These are phyloP conservation scores for Isoperla grammatica DNA, from an alignment of 2,888 invertebrate species.

Conservation along the genomic window DNA sequence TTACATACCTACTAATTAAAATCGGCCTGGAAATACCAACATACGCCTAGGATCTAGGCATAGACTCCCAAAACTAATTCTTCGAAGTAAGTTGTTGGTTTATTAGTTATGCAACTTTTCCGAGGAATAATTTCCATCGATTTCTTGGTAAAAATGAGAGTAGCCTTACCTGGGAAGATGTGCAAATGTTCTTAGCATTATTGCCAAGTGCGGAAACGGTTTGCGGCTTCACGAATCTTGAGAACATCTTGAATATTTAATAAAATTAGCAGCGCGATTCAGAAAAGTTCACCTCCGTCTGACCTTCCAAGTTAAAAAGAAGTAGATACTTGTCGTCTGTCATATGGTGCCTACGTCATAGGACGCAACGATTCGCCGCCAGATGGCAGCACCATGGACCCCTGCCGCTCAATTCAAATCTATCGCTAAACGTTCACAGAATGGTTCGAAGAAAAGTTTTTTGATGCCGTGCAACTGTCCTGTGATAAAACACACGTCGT, in stretches of 20 bases:
- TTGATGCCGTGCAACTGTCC: too few relatives aligned
- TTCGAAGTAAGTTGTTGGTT: too few relatives aligned
- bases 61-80: too few relatives aligned
- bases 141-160: not conserved
- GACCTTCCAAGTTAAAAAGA: constrained; percentile 11
- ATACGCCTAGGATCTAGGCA: too few relatives aligned
- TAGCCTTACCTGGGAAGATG: constrained; percentile 34
- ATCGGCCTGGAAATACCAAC: too few relatives aligned
- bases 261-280: constrained; percentile 3
- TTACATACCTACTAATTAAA: too few relatives aligned
- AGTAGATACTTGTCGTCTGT: not conserved
- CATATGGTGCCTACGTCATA: constrained; percentile 5
- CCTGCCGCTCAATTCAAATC: too few relatives aligned
- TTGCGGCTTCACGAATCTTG: constrained; percentile 53
- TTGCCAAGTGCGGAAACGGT: constrained; percentile 45
- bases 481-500: too few relatives aligned
- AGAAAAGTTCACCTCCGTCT: constrained; percentile 9
- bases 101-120: too few relatives aligned
- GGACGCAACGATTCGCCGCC: not conserved
- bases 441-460: too few relatives aligned
- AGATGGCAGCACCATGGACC: not conserved
- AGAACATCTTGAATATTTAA: constrained; percentile 50
- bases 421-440: too few relatives aligned
- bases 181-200: constrained; percentile 56
- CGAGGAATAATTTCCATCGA: too few relatives aligned